These are phyloP conservation scores for Halichondria panicea DNA, from an alignment of 37 sponge, comb jelly and placozoan species.

Conservation along the genomic window DNA sequence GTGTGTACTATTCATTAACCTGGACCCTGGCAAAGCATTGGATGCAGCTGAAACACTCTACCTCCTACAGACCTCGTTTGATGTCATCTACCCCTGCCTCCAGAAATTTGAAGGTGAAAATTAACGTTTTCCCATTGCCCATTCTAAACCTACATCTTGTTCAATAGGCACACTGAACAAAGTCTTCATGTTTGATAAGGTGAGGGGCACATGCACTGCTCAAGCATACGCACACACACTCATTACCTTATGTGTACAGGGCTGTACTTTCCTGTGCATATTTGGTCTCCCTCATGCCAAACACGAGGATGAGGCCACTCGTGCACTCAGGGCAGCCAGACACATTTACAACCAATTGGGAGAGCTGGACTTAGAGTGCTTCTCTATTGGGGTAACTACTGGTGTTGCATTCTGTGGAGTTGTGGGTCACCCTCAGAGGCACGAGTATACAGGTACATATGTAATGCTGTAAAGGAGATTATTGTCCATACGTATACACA, in stretches of 20 bases:
- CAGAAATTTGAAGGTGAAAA: slow-evolving; percentile 45
- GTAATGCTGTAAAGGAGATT: background rate
- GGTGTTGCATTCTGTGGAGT: slow-evolving; percentile 95
- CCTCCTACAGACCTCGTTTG: slow-evolving; percentile 67
- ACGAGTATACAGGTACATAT: slow-evolving; percentile 86
- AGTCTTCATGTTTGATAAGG: slow-evolving; percentile 96
- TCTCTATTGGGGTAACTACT: slow-evolving; percentile 90
- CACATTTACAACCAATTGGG: slow-evolving; percentile 54
- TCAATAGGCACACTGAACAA: slow-evolving; percentile 81
- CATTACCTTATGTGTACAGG: slow-evolving; percentile 30
- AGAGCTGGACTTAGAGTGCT: slow-evolving; percentile 32
- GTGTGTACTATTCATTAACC: slow-evolving; percentile 88
- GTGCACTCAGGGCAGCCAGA: slow-evolving; percentile 80
- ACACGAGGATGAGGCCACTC: slow-evolving; percentile 78
- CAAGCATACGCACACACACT: background rate
- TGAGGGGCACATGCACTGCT: background rate
- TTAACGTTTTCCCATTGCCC: background rate
- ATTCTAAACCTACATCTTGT: background rate
- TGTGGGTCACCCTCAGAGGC: slow-evolving; percentile 90
- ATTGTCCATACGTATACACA: background rate
- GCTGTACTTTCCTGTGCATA: slow-evolving; percentile 91
- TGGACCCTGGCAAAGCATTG: slow-evolving; percentile 44
- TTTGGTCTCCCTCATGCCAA: slow-evolving; percentile 93
- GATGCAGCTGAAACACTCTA: slow-evolving; percentile 30
- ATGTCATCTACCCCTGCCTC: slow-evolving; percentile 46